Conservation (phyloP, 2,888 invertebrate genomes). For the Scaptomyza flava region DNA sequence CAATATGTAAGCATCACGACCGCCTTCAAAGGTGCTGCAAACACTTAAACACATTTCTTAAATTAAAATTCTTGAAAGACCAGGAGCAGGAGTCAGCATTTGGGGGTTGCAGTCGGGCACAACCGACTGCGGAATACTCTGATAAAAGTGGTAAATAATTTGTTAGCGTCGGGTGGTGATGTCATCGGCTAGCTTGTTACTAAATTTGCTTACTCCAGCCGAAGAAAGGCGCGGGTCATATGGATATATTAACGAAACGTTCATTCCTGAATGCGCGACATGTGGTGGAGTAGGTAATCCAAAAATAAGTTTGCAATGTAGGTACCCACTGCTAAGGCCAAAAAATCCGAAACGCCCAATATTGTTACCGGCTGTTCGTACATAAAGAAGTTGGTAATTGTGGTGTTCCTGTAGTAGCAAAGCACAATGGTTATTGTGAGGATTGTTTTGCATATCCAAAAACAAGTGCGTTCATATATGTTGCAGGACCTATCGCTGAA, state of each 20-base stretch:
- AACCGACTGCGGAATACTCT: too few species aligned
- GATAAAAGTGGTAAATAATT: too few species aligned
- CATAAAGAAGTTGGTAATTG: conserved; percentile 5
- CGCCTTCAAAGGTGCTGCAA: conserved; percentile 3
- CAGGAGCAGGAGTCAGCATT: too few species aligned
- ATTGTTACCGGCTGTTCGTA: neutral
- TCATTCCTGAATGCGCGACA: neutral
- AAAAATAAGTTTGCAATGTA: conserved; percentile 10
- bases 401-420: conserved; percentile 12
- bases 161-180: too few species aligned
- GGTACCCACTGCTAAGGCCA: conserved; percentile 5
- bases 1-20: neutral
- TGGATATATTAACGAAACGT: too few species aligned
- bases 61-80: conserved; percentile 44
- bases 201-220: too few species aligned
- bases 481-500: conserved; percentile 23
- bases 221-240: too few species aligned
- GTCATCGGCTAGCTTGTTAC: too few species aligned
- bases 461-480: conserved; percentile 38
- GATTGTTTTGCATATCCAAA: conserved; percentile 35
- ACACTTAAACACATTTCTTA: conserved; percentile 36
- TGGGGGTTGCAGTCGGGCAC: neutral
- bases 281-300: conserved; percentile 5
- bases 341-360: neutral
- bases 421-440: conserved; percentile 27